Base-by-base conservation (phyloP, 2,113 vertebrate species). In the Tapirus terrestris region DNA sequence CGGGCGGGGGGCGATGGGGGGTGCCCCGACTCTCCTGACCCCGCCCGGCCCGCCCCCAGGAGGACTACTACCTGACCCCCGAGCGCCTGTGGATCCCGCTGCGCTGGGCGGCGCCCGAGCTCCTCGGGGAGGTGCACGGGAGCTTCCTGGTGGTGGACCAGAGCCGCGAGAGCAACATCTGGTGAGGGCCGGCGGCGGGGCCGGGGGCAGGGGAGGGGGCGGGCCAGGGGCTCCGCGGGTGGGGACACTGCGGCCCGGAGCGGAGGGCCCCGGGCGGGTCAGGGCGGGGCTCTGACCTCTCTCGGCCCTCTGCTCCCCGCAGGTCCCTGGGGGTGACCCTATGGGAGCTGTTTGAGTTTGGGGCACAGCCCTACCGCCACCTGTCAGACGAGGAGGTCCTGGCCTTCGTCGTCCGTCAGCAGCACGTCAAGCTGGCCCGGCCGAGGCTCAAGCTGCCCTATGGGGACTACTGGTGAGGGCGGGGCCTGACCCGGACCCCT, bases 311-410 rank as follows among this genome's bases (percentile, higher is more conserved):
- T 56, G 17, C 80, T 65, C 21, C 39, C 53, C 9, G 1, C 98
- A 99, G 99, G 99, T 99, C 99, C 25, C 98, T 99, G 91, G 99
- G 99, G 77, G 99, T 99, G 97, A 99, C 99, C 88, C 99, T 99
- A 65, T 99, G 99, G 99, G 99, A 99, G 97, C 98, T 99, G 77
- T 99, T 99, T 98, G 99, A 99, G 96, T 99, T 99, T 93, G 99
- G 99, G 86, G 99, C 99, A 33, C 99, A 99, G 97, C 99, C 99
- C 53, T 99, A 99, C 98, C 99, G 99, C 85, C 99, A 99, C 97
- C 98, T 99, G 48, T 99, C 99, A 0, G 99, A 99, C 1, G 99
- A 99, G 89, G 99, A 99, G 93, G 99, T 99, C 81, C 97, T 99
- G 10, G 99, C 99, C n/a, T 99, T 99, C 6, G 99, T 99, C 27